Percentiles rank a stretch among this genome's conserved stretches.
Evolutionary conservation across 2,113 vertebrate species (phyloP).

Genomic region (Gila orcuttii): DNA sequence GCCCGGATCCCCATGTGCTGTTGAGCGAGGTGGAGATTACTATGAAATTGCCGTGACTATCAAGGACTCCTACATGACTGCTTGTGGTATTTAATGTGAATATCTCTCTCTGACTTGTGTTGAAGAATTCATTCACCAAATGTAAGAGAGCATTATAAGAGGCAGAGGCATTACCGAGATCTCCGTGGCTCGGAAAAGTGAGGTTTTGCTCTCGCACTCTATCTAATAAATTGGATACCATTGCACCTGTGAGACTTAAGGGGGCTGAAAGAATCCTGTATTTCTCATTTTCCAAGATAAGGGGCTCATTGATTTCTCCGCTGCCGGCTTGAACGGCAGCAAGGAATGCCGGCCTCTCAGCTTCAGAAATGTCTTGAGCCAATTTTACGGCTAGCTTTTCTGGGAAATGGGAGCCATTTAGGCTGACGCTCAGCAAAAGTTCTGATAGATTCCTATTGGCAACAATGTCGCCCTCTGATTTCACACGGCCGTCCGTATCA

Average conservation of each 20-base stretch:
- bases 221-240: constrained; percentile 59
- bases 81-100: constrained; percentile 47
- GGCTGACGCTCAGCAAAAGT: constrained; percentile 58
- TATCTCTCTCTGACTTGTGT: constrained; percentile 13
- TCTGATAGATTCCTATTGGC: constrained; percentile 59
- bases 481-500: constrained; percentile 22
- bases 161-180: constrained; percentile 46
- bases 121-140: constrained; percentile 40
- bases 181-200: constrained; percentile 34
- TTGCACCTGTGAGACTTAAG: constrained; percentile 52
- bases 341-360: constrained; percentile 38
- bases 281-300: constrained; percentile 53
- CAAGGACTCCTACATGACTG: constrained; percentile 65
- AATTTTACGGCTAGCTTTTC: constrained; percentile 62
- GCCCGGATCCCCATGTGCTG: constrained; percentile 70
- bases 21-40: constrained; percentile 72
- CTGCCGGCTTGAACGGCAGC: constrained; percentile 24
- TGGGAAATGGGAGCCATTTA: constrained; percentile 51
- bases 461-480: constrained; percentile 53
- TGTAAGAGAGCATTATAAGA: constrained; percentile 55
- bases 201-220: constrained; percentile 42
- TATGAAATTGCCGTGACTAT: constrained; percentile 66
- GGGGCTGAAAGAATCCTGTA: constrained; percentile 61
- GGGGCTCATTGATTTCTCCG: constrained; percentile 56
- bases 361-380: constrained; percentile 57